phyloP scores from a whole-genome alignment of 2,888 invertebrate genomes.

The Silvanus unidentatus region DNA sequence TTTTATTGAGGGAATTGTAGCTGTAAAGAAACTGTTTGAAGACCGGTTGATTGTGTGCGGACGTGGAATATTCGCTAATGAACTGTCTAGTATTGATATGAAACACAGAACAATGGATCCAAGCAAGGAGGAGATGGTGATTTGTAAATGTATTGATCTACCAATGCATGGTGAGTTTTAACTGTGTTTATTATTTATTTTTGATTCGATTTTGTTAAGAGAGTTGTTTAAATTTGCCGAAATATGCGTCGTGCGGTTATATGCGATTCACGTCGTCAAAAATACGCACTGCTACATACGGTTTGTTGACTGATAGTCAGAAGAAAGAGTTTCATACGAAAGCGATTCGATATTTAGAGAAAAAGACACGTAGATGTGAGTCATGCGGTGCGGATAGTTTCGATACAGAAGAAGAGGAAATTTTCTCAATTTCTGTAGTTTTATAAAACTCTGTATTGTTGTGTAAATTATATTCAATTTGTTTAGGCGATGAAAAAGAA shows the following conservation, averaged over 20 bases:
- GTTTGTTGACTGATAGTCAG: constrained; percentile 57
- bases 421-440: too few species aligned
- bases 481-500: background rate
- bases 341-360: constrained; percentile 54
- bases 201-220: constrained; percentile 38
- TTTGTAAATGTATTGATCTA: constrained; percentile 45
- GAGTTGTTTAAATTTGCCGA: constrained; percentile 50
- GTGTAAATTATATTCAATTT: background rate
- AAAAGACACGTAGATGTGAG: constrained; percentile 53
- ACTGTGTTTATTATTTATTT: constrained; percentile 3
- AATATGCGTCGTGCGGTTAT: constrained; percentile 58
- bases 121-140: constrained; percentile 34
- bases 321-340: constrained; percentile 57
- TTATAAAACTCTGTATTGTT: background rate
- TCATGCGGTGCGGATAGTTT: constrained; percentile 56
- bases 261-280: constrained; percentile 54
- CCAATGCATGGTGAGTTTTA: constrained; percentile 40
- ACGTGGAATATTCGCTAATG: constrained; percentile 53
- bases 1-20: constrained; percentile 42
- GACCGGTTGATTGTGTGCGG: constrained; percentile 57
- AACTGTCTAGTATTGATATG: constrained; percentile 39
- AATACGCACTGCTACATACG: constrained; percentile 57
- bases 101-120: constrained; percentile 36
- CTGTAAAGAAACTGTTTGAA: constrained; percentile 55
- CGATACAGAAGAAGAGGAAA: constrained; percentile 28